Evolutionary conservation across 1,140 invertebrate genomes (phyloP).

Genomic region (Camponotus pennsylvanicus): DNA sequence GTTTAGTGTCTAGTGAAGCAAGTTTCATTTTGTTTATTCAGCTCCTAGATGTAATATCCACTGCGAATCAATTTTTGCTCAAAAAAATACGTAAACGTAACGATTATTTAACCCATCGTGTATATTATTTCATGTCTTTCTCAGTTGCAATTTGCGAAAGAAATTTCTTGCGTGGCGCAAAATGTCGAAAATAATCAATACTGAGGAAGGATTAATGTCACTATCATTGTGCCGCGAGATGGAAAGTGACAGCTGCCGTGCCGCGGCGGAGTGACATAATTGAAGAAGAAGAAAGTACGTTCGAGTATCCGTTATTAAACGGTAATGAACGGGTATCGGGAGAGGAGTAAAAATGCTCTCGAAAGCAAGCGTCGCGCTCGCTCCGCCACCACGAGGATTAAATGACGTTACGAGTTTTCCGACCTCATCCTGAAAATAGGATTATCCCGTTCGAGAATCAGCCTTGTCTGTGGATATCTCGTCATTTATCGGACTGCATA

Average conservation of each 20-base stretch:
- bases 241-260: conserved; percentile 63
- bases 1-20: conserved; percentile 75
- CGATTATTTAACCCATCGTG: not conserved
- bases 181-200: conserved; percentile 18
- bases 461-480: not conserved
- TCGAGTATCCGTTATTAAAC: conserved; percentile 71
- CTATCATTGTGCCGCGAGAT: conserved; percentile 19
- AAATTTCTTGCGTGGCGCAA: not conserved
- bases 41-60: not conserved
- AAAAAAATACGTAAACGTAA: not conserved
- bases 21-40: conserved; percentile 47
- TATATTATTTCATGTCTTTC: not conserved
- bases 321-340: conserved; percentile 44
- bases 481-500: not conserved
- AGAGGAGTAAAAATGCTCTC: conserved; percentile 43
- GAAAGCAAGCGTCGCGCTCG: conserved; percentile 23
- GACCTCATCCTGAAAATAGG: conserved; percentile 13
- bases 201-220: conserved; percentile 4
- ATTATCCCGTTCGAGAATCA: not conserved
- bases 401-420: conserved; percentile 32
- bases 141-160: not conserved
- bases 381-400: conserved; percentile 1
- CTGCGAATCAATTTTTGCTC: not conserved
- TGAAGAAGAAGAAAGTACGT: conserved; percentile 76
- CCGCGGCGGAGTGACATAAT: conserved; percentile 70